These are phyloP conservation scores for Dascillus cervinus DNA, from an alignment of 2,888 invertebrate species.

Conservation along the genomic window DNA sequence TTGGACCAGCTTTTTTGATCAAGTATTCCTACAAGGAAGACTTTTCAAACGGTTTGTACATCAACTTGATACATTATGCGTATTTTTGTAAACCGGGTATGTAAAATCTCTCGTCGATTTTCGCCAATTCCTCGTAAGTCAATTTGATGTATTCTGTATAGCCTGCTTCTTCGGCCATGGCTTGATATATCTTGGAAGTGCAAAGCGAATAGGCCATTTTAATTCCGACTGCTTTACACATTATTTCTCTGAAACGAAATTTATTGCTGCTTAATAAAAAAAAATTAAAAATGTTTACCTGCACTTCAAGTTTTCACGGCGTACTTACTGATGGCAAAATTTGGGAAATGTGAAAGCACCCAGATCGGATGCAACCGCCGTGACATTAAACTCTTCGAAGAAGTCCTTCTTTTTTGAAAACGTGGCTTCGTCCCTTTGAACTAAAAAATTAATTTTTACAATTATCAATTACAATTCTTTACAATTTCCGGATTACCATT, in stretches of 20 bases:
- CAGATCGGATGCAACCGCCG: constrained; percentile 29
- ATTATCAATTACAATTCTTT: too few relatives aligned
- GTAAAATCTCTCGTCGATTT: too few relatives aligned
- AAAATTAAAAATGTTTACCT: too few relatives aligned
- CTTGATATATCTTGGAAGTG: constrained; percentile 47
- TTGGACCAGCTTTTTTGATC: too few relatives aligned
- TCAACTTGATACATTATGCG: too few relatives aligned
- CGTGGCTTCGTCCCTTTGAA: constrained; percentile 8
- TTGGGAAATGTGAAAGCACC: constrained; percentile 31
- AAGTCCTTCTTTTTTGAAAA: constrained; percentile 19
- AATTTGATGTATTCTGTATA: too few relatives aligned
- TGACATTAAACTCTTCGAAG: constrained; percentile 21
- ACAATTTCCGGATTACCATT: constrained; percentile 33
- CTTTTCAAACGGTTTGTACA: too few relatives aligned
- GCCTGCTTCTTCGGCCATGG: constrained; percentile 46
- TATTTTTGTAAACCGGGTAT: too few relatives aligned
- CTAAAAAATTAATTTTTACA: too few relatives aligned
- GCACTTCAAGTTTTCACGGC: constrained; percentile 19
- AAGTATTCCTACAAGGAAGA: too few relatives aligned
- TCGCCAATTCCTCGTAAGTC: too few relatives aligned
- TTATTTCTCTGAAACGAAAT: constrained; percentile 39
- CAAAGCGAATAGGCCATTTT: constrained; percentile 47
- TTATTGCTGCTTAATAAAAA: too few relatives aligned
- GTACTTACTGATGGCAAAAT: constrained; percentile 31
- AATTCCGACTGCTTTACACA: constrained; percentile 46